These are phyloP conservation scores for Atta texana DNA, from an alignment of 1,140 invertebrate species.

Conservation along the genomic window DNA sequence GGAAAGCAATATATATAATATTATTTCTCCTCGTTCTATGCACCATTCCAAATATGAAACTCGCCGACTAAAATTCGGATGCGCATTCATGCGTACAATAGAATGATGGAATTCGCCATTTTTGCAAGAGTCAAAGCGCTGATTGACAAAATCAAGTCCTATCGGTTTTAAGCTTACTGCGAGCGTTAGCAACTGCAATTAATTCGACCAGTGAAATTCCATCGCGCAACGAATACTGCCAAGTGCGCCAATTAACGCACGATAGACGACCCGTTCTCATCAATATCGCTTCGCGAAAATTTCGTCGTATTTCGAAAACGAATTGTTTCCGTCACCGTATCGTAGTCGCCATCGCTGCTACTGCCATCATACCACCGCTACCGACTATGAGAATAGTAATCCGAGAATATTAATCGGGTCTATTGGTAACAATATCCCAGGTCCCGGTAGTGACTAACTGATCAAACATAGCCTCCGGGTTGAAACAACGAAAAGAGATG, in stretches of 20 bases:
- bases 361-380: neutral
- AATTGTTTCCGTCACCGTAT: neutral
- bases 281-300: slow-evolving; percentile 44
- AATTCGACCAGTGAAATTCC: slow-evolving; percentile 47
- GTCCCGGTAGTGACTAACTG: slow-evolving; percentile 78
- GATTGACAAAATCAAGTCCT: slow-evolving; percentile 37
- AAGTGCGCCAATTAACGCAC: slow-evolving; percentile 34
- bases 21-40: slow-evolving; percentile 37
- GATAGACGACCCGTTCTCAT: slow-evolving; percentile 36
- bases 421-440: slow-evolving; percentile 76
- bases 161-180: slow-evolving; percentile 19
- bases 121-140: slow-evolving; percentile 15
- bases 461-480: slow-evolving; percentile 76
- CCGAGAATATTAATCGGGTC: slow-evolving; percentile 76
- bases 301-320: slow-evolving; percentile 42
- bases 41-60: slow-evolving; percentile 7
- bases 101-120: slow-evolving; percentile 9
- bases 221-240: slow-evolving; percentile 30
- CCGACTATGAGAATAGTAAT: slow-evolving; percentile 63
- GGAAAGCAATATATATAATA: slow-evolving; percentile 53
- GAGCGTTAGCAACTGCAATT: slow-evolving; percentile 36
- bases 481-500: slow-evolving; percentile 46
- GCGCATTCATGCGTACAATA: slow-evolving; percentile 7
- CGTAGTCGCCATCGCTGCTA: neutral
- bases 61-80: slow-evolving; percentile 17